A percentile compares a stretch with the other conserved stretches of the same genome.
Conservation (phyloP, 2,888 invertebrate species). For the Leptothorax acervorum region DNA sequence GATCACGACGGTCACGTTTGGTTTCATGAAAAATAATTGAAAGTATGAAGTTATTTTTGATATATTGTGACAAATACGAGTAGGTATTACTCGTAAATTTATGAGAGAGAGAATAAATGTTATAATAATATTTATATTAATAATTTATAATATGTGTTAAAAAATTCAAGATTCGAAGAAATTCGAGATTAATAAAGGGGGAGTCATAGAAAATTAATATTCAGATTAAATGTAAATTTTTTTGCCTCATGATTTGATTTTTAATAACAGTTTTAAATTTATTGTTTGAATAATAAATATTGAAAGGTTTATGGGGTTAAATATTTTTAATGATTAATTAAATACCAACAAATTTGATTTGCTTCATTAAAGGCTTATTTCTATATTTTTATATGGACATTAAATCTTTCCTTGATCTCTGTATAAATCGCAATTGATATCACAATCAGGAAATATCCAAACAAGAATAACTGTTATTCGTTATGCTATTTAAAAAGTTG, state of each 20-base stretch:
- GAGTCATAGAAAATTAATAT: not conserved
- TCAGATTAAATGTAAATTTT: not conserved
- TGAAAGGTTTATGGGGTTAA: not conserved
- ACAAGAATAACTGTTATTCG: not conserved
- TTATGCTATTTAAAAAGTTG: not conserved
- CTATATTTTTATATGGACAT: not conserved
- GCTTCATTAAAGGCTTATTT: not conserved
- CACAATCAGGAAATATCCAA: not conserved
- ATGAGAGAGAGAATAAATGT: not conserved
- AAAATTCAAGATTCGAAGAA: not conserved
- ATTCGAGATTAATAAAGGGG: not conserved
- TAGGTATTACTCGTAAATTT: not conserved
- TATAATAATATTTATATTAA: not conserved
- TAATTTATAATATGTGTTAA: not conserved
- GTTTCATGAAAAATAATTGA: not conserved
- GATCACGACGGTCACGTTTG: not conserved
- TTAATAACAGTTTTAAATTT: not conserved
- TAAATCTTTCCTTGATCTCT: not conserved
- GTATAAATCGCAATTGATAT: not conserved
- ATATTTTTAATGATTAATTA: constrained; percentile 10
- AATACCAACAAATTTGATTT: not conserved
- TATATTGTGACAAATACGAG: not conserved
- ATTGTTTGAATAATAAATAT: constrained; percentile 1
- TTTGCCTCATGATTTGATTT: not conserved
- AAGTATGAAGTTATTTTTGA: not conserved